These are phyloP conservation scores for Lordiphosa mommai DNA, from an alignment of 1,140 invertebrate species.

Conservation along the genomic window DNA sequence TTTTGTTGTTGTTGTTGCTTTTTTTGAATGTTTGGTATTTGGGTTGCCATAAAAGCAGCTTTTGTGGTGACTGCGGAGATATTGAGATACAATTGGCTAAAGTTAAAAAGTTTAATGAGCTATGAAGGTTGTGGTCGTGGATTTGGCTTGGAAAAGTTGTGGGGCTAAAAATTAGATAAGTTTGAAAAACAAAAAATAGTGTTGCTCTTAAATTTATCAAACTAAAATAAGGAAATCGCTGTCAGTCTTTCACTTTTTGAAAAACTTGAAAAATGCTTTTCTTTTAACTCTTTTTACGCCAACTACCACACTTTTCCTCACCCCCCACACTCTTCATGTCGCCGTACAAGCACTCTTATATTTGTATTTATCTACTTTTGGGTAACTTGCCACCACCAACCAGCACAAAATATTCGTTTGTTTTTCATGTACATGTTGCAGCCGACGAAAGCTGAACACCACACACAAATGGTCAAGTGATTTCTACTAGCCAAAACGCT, in stretches of 20 bases:
- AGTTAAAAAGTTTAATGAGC: conserved; percentile 51
- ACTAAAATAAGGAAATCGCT: too few relatives aligned
- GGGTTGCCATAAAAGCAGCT: conserved; percentile 52
- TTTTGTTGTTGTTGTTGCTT: conserved; percentile 10
- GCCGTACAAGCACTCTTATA: conserved; percentile 6
- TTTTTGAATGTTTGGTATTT: conserved; percentile 60
- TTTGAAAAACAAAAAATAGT: background rate
- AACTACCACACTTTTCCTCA: background rate
- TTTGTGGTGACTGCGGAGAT: conserved; percentile 16
- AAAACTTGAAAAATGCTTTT: conserved; percentile 8
- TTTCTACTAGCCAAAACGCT: conserved; percentile 63
- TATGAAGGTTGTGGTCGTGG: conserved; percentile 44
- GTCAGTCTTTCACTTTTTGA: background rate
- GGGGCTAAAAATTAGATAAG: background rate
- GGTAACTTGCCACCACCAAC: conserved; percentile 41
- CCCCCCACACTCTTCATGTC: background rate
- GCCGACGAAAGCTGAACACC: conserved; percentile 55
- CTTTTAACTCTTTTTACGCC: conserved; percentile 10
- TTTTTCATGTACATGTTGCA: conserved; percentile 49
- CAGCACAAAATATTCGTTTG: conserved; percentile 40
- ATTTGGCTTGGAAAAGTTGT: background rate
- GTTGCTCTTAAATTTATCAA: background rate
- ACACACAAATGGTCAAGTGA: conserved; percentile 68
- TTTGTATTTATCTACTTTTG: conserved; percentile 41
- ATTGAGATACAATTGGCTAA: conserved; percentile 20